These are phyloP conservation scores for Dicentrarchus labrax DNA, from an alignment of 2,113 vertebrate genomes.

Conservation along the genomic window DNA sequence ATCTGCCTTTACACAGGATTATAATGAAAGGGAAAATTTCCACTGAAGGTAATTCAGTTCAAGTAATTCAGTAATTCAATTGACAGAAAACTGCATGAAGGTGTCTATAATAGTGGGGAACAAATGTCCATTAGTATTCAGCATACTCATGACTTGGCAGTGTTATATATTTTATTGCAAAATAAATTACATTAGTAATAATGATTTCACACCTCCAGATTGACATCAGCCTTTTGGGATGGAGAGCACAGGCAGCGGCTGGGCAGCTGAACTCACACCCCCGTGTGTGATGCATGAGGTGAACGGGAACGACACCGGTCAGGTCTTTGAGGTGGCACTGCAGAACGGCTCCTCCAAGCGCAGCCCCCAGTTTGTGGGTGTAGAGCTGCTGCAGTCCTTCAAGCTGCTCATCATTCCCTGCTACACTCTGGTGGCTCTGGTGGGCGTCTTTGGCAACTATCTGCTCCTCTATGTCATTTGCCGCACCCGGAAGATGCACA, in stretches of 20 bases:
- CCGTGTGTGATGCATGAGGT: slow-evolving; percentile 36
- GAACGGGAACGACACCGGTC: slow-evolving; percentile 67
- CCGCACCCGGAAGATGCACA: slow-evolving; percentile 91
- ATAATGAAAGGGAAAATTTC: background rate
- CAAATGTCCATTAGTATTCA: background rate
- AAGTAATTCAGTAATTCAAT: too few relatives aligned
- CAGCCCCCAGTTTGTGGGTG: slow-evolving; percentile 85
- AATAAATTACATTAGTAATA: background rate
- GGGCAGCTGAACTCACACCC: slow-evolving; percentile 60
- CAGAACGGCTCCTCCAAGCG: slow-evolving; percentile 83
- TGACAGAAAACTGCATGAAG: background rate
- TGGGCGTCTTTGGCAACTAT: slow-evolving; percentile 90
- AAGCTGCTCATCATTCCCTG: slow-evolving; percentile 91
- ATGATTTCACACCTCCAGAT: slow-evolving; percentile 28
- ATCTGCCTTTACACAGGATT: background rate
- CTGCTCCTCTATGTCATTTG: slow-evolving; percentile 91
- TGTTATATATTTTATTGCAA: background rate
- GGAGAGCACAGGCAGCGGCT: slow-evolving; percentile 78
- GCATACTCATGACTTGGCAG: background rate
- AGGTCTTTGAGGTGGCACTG: slow-evolving; percentile 79
- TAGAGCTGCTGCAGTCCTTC: slow-evolving; percentile 90
- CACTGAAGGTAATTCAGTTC: background rate
- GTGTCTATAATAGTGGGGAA: background rate
- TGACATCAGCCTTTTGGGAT: slow-evolving; percentile 59
- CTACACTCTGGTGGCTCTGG: slow-evolving; percentile 88